These are phyloP conservation scores for Papilio machaon DNA, from an alignment of 1,140 invertebrate species.

Conservation along the genomic window DNA sequence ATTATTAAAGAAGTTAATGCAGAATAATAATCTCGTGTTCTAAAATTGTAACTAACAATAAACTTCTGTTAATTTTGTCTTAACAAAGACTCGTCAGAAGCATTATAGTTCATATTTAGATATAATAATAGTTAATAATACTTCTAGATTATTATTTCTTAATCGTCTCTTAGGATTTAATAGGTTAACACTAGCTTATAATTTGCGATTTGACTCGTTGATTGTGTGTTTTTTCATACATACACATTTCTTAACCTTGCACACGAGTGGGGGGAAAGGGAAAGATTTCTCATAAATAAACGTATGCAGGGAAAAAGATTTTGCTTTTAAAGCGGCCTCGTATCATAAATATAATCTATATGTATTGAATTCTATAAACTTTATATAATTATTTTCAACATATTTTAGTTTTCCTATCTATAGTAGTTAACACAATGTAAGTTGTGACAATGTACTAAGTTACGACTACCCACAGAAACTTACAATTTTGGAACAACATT, in stretches of 20 bases:
- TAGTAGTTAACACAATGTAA: slow-evolving; percentile 28
- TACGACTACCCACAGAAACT: not conserved
- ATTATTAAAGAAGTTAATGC: not conserved
- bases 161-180: slow-evolving; percentile 53
- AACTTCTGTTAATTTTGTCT: slow-evolving; percentile 3
- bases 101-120: not conserved
- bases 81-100: not conserved
- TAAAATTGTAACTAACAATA: not conserved
- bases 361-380: slow-evolving; percentile 19
- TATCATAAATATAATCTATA: slow-evolving; percentile 46
- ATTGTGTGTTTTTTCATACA: slow-evolving; percentile 52
- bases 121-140: slow-evolving; percentile 56
- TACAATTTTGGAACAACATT: not conserved
- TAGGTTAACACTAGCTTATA: slow-evolving; percentile 59
- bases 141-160: slow-evolving; percentile 57
- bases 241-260: slow-evolving; percentile 61
- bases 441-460: not conserved
- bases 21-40: slow-evolving; percentile 10
- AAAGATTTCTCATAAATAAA: slow-evolving; percentile 68
- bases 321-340: slow-evolving; percentile 67
- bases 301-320: slow-evolving; percentile 45
- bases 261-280: slow-evolving; percentile 65
- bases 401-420: slow-evolving; percentile 25
- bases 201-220: slow-evolving; percentile 55
- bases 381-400: slow-evolving; percentile 45